Conservation (phyloP, 2,797 vertebrate genomes). For the Mus caroli region DNA sequence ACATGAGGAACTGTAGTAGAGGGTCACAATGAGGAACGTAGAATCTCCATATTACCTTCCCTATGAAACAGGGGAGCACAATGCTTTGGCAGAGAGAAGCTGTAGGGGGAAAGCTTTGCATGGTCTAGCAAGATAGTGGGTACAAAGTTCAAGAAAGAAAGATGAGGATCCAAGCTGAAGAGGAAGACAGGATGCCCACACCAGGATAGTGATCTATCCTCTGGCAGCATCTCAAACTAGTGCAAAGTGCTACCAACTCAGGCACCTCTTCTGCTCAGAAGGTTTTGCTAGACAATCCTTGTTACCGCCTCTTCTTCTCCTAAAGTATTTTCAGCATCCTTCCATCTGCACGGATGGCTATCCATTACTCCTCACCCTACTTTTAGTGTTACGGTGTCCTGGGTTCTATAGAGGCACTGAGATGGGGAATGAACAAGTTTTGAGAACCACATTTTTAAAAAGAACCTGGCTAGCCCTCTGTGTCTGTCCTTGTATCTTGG, state of each 20-base stretch:
- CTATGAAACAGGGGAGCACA: not conserved
- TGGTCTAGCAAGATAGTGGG: not conserved
- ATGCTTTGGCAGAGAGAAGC: not conserved
- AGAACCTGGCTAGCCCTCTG: constrained; percentile 24
- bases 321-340: not conserved
- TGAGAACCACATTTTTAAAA: constrained; percentile 8
- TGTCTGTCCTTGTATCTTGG: constrained; percentile 6
- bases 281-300: not conserved
- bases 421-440: constrained; percentile 18
- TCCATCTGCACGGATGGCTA: not conserved
- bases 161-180: not conserved
- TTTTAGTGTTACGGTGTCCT: not conserved
- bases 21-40: not conserved
- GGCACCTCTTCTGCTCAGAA: not conserved
- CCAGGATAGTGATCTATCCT: not conserved
- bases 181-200: not conserved
- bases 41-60: not conserved
- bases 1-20: too few species aligned
- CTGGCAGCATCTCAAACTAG: not conserved
- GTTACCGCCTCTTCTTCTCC: not conserved
- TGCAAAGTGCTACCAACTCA: not conserved
- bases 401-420: not conserved
- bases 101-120: not conserved
- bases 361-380: not conserved
- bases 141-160: not conserved